Conservation (phyloP, 2,113 vertebrate species). For the Zingel zingel region DNA sequence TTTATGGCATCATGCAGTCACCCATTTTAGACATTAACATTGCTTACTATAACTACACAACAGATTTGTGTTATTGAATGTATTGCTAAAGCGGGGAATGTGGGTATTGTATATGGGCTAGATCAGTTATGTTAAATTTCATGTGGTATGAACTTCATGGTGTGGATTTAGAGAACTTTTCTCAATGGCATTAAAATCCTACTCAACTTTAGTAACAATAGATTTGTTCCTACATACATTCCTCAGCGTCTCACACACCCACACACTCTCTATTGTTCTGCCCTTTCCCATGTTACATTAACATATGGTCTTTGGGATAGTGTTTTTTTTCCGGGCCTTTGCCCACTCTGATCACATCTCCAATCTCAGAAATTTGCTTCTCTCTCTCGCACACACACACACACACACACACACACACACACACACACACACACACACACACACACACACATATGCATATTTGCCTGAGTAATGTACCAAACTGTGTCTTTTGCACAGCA, state of each 20-base stretch:
- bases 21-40: constrained; percentile 22
- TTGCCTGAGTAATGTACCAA: constrained; percentile 48
- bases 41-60: neutral
- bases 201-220: constrained; percentile 48
- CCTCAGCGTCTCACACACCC: constrained; percentile 60
- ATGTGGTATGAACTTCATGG: constrained; percentile 6
- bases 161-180: constrained; percentile 37
- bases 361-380: constrained; percentile 39
- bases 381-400: neutral
- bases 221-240: constrained; percentile 63
- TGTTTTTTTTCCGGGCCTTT: constrained; percentile 35
- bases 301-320: constrained; percentile 21
- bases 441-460: neutral
- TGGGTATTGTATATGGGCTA: neutral
- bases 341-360: constrained; percentile 41
- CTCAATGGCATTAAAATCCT: constrained; percentile 35
- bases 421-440: too few species aligned
- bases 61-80: neutral
- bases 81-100: neutral
- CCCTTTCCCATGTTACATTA: constrained; percentile 45
- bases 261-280: constrained; percentile 71
- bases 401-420: too few species aligned
- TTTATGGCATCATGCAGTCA: constrained; percentile 43
- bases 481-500: constrained; percentile 51
- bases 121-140: constrained; percentile 13